Evolutionary conservation across 2,113 vertebrate species (phyloP).

Genomic region (Ailurus styani): DNA sequence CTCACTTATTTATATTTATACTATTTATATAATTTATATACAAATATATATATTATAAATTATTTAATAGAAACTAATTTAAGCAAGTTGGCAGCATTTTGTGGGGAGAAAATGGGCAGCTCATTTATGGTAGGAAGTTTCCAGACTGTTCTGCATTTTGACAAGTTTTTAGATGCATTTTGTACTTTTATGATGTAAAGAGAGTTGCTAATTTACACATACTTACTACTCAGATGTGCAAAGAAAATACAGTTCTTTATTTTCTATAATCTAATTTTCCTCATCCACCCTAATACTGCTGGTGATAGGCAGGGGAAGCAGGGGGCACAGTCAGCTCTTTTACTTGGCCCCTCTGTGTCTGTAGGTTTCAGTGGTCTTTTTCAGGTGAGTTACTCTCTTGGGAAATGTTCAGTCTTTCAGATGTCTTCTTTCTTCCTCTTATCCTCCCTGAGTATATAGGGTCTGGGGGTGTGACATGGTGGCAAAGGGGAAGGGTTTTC

Average conservation of each 20-base stretch:
- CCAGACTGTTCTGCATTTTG: background rate
- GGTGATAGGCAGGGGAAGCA: background rate
- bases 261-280: background rate
- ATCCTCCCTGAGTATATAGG: background rate
- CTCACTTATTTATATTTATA: background rate
- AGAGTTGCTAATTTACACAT: background rate
- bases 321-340: background rate
- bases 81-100: background rate
- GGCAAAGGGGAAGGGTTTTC: background rate
- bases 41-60: background rate
- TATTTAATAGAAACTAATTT: background rate
- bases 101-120: background rate
- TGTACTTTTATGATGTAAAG: background rate
- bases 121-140: background rate
- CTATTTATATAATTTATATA: too few species aligned
- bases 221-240: background rate
- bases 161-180: background rate
- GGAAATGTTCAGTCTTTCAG: background rate
- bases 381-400: background rate
- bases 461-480: background rate
- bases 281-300: background rate
- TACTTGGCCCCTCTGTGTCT: background rate
- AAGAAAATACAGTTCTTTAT: background rate
- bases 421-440: background rate
- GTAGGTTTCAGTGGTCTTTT: background rate